These are phyloP conservation scores for Squalus acanthias DNA, from an alignment of 2,797 vertebrate genomes.

Conservation along the genomic window DNA sequence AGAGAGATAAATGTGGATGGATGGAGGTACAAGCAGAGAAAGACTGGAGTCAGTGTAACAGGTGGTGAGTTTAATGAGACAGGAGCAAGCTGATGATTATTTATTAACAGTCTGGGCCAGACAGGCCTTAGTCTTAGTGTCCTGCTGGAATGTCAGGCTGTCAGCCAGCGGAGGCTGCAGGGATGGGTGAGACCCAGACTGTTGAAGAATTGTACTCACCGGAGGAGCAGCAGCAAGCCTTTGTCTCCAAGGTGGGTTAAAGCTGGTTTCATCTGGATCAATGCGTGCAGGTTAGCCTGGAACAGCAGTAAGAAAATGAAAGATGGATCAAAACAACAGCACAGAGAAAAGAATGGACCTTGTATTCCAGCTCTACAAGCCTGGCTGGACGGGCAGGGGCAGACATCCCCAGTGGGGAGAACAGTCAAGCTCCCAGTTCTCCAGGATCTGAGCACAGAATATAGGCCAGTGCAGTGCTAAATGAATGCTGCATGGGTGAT, in stretches of 20 bases:
- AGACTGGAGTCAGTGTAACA: not conserved
- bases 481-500: not conserved
- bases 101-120: not conserved
- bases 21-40: not conserved
- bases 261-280: constrained; percentile 96
- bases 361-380: not conserved
- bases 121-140: not conserved
- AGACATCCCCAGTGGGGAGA: not conserved
- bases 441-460: not conserved
- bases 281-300: constrained; percentile 93
- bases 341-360: not conserved
- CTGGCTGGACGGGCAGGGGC: not conserved
- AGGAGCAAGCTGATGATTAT: not conserved
- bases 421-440: not conserved
- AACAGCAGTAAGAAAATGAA: constrained; percentile 41
- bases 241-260: constrained; percentile 96
- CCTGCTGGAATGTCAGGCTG: not conserved
- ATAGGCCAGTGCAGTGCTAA: not conserved
- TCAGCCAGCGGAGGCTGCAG: not conserved
- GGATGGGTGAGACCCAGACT: not conserved
- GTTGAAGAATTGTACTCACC: constrained; percentile 58
- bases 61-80: not conserved
- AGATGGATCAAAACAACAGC: not conserved
- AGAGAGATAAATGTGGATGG: not conserved
- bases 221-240: constrained; percentile 86